phyloP scores from a whole-genome alignment of 2,113 vertebrate species.

The Progne subis region DNA sequence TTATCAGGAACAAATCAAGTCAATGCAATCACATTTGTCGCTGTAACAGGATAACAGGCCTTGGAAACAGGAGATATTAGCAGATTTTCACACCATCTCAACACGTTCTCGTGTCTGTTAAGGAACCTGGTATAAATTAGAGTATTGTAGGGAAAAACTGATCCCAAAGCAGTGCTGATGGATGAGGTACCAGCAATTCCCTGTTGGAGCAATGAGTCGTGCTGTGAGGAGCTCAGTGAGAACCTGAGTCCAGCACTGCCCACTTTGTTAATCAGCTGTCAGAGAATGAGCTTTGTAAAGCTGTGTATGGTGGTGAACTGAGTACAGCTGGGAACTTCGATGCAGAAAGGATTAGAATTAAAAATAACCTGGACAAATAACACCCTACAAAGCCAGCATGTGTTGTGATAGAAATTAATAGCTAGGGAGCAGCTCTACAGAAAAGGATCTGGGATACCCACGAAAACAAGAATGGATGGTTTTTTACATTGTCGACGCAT shows the following conservation, averaged over 20 bases:
- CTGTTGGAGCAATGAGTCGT: rapidly evolving
- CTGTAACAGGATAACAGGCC: background rate
- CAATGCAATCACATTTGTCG: background rate
- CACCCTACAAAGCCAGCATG: background rate
- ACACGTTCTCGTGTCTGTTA: background rate
- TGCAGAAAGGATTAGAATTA: background rate
- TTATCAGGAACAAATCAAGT: background rate
- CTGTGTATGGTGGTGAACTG: background rate
- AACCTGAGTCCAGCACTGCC: background rate
- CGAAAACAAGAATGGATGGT: background rate
- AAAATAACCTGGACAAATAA: background rate
- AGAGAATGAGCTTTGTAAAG: background rate
- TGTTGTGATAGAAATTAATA: background rate
- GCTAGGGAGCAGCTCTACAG: background rate
- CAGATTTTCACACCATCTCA: background rate
- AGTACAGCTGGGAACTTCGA: background rate
- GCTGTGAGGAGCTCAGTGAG: background rate
- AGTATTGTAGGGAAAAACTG: background rate
- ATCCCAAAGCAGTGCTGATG: background rate
- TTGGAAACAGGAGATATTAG: background rate
- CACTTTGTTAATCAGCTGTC: background rate
- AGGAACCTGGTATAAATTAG: background rate
- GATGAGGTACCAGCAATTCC: background rate
- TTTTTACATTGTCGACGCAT: background rate
- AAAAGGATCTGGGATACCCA: background rate